phyloP scores from a whole-genome alignment of 64 coral and sea anemone species.

The Exaiptasia diaphana region DNA sequence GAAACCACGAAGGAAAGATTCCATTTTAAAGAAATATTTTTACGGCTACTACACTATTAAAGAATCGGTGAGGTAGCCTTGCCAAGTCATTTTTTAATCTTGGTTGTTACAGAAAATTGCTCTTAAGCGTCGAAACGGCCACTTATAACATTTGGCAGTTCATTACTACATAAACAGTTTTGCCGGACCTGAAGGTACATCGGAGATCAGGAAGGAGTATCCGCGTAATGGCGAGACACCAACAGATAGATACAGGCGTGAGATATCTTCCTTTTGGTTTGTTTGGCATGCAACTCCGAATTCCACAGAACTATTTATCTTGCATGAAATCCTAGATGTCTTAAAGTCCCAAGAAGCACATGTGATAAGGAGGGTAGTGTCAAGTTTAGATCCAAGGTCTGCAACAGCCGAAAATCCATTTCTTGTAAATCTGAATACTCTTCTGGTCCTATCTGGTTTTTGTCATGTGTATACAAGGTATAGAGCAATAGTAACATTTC shows the following conservation, averaged over 20 bases:
- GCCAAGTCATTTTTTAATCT: too few species aligned
- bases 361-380: conserved; percentile 25
- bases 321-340: conserved; percentile 13
- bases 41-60: too few species aligned
- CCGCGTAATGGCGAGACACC: neutral
- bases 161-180: neutral
- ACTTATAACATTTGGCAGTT: neutral
- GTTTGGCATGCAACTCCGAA: conserved; percentile 3
- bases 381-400: neutral
- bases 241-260: conserved; percentile 26
- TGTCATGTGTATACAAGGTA: conserved; percentile 40
- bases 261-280: conserved; percentile 61
- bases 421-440: conserved; percentile 25
- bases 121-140: neutral
- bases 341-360: neutral
- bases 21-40: too few species aligned
- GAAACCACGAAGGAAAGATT: too few species aligned
- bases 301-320: conserved; percentile 32
- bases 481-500: too few species aligned
- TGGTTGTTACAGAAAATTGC: too few species aligned
- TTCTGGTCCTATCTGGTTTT: conserved; percentile 44
- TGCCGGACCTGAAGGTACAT: neutral
- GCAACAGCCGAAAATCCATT: conserved; percentile 27
- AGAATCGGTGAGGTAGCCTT: too few species aligned
- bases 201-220: neutral